Evolutionary conservation across 1,140 invertebrate genomes (phyloP), one percentile per base, ranked within the genome.

Genomic region (Anastrepha obliqua): DNA sequence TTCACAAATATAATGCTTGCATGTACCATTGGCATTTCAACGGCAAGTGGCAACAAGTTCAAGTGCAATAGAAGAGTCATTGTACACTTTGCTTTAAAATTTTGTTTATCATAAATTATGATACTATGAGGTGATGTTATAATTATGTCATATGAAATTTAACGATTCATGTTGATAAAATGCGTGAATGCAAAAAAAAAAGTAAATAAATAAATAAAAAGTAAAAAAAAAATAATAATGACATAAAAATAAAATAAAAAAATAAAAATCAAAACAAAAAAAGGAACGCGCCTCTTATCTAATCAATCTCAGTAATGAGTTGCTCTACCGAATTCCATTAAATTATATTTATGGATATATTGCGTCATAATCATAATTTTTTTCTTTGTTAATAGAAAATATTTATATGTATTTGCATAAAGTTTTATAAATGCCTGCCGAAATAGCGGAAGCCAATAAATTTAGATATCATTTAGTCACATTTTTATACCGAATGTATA

Each of bases 381-480:
- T 67, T 67, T 67, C 29, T 67, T 67, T 42, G 39, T 67, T 29
- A 29, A 29, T 29, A 29, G 29, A 29, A 29, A 29, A 29, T 29
- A 29, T 29, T 29, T 29, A 29, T 29, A 29, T 29, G 29, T 29
- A 29, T 29, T 29, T 29, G 29, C 29, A 29, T 29, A 29, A 29
- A 29, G 29, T 29, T 29, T 29, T 29, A 29, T n/a, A 65, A 17
- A 8, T 65, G 65, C 65, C 65, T 67, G 39, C 65, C 20, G 65
- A 20, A 67, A 67, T 67, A 39, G 11, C 65, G 65, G 65, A 67
- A 67, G 65, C 65, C 65, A 11, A 39, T 67, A 67, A 67, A 39
- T 67, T 2, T 67, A 39, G 39, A 42, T 29, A 0, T 2, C 11
- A 29, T 65, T 65, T 9, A 0, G 17, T 20, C 62, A 8, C 20